Conservation (phyloP, 2,888 invertebrate genomes). For the Epirrita christyi region DNA sequence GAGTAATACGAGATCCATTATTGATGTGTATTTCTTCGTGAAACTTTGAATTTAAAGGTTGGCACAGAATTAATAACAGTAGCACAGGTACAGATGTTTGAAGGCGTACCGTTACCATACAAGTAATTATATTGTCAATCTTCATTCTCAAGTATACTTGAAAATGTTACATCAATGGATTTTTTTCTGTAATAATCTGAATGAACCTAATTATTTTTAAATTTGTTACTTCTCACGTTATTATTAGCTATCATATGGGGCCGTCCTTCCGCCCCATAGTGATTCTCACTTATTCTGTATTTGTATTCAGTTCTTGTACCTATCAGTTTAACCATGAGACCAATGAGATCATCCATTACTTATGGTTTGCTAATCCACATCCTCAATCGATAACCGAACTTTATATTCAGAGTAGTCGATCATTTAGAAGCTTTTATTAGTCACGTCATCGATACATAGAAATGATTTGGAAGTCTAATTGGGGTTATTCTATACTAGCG, state of each 20-base stretch:
- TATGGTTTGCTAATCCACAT: conserved; percentile 30
- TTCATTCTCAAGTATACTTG: conserved; percentile 43
- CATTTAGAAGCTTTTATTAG: conserved; percentile 24
- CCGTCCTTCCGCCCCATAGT: conserved; percentile 42
- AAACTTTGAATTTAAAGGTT: conserved; percentile 43
- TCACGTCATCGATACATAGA: conserved; percentile 17
- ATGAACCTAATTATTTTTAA: conserved; percentile 46
- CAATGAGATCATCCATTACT: conserved; percentile 28
- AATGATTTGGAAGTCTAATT: conserved; percentile 16
- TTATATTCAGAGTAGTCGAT: conserved; percentile 30
- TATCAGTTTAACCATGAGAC: neutral
- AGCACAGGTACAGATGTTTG: conserved; percentile 68
- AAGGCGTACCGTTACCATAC: conserved; percentile 76
- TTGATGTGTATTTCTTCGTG: conserved; percentile 57
- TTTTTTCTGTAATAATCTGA: conserved; percentile 42
- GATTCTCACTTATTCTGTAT: neutral
- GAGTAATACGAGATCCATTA: conserved; percentile 76
- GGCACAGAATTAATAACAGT: too few species aligned
- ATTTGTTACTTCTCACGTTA: conserved; percentile 45
- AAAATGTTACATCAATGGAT: conserved; percentile 38
- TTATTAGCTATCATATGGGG: conserved; percentile 35
- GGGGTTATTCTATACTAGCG: neutral
- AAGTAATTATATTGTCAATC: conserved; percentile 53
- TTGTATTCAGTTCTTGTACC: neutral
- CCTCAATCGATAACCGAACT: conserved; percentile 28